Conservation (phyloP, 2,888 invertebrate genomes). For the Ectemnius continuus region DNA sequence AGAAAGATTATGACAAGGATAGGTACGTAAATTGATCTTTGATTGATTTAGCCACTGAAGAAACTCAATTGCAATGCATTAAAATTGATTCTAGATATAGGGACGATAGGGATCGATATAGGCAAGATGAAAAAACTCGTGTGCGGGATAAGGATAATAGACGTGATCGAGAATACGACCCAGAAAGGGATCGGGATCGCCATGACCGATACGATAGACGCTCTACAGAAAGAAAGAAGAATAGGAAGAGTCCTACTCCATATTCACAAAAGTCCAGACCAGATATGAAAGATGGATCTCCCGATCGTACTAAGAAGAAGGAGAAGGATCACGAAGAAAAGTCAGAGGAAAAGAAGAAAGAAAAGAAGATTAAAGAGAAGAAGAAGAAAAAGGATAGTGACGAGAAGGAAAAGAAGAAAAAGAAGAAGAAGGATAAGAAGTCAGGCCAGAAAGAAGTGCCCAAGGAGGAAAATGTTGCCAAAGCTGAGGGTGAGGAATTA, state of each 20-base stretch:
- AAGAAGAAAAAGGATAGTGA: slow-evolving; percentile 80
- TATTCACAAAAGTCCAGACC: slow-evolving; percentile 72
- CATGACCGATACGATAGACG: slow-evolving; percentile 77
- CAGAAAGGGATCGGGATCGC: slow-evolving; percentile 76
- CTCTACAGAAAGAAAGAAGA: slow-evolving; percentile 70
- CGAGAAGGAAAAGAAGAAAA: slow-evolving; percentile 81
- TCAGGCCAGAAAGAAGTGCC: slow-evolving; percentile 69
- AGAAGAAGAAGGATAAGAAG: slow-evolving; percentile 75
- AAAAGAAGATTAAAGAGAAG: slow-evolving; percentile 78
- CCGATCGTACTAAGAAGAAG: slow-evolving; percentile 79
- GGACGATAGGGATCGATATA: slow-evolving; percentile 76
- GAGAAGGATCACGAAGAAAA: slow-evolving; percentile 80
- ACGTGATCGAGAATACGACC: slow-evolving; percentile 70
- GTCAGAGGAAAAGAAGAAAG: slow-evolving; percentile 78
- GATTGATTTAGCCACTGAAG: not conserved
- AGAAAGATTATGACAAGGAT: slow-evolving; percentile 73
- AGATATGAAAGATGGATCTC: slow-evolving; percentile 75
- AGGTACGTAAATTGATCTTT: slow-evolving; percentile 59
- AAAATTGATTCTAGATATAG: slow-evolving; percentile 62
- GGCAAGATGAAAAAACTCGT: slow-evolving; percentile 75
- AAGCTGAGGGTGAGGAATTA: slow-evolving; percentile 60
- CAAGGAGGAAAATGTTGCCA: slow-evolving; percentile 57
- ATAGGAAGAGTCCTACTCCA: slow-evolving; percentile 76
- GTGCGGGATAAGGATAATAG: slow-evolving; percentile 75
- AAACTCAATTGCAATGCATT: not conserved